phyloP scores from a whole-genome alignment of 2,113 vertebrate species.

The Macaca nemestrina region DNA sequence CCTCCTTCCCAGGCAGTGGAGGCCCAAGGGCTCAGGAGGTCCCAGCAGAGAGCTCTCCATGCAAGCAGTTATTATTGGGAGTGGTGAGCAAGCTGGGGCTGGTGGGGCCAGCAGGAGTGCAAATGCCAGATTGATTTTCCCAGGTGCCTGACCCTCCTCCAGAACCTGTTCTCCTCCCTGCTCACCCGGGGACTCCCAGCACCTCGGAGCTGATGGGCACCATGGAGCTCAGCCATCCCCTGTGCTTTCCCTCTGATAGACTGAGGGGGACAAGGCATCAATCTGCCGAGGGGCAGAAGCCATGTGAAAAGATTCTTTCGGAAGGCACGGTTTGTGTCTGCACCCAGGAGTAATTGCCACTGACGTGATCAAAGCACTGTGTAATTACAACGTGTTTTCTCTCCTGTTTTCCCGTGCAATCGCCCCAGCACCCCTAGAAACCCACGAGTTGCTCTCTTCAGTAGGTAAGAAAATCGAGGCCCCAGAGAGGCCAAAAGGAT shows the following conservation, averaged over 20 bases:
- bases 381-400: neutral
- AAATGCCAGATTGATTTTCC: neutral
- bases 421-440: neutral
- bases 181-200: neutral
- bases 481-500: neutral
- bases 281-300: neutral
- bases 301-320: neutral
- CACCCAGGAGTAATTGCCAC: neutral
- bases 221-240: neutral
- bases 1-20: neutral
- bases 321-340: neutral
- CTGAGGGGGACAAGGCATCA: neutral
- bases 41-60: neutral
- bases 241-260: neutral
- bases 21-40: neutral
- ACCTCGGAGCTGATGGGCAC: neutral
- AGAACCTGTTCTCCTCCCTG: neutral
- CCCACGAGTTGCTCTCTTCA: neutral
- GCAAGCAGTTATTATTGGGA: neutral
- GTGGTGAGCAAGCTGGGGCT: neutral
- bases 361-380: neutral
- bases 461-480: neutral
- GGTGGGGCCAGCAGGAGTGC: neutral
- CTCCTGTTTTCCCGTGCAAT: neutral
- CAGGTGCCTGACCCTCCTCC: neutral